phyloP scores from a whole-genome alignment of 1,140 invertebrate genomes.

The Stenopsyche tienmushanensis region DNA sequence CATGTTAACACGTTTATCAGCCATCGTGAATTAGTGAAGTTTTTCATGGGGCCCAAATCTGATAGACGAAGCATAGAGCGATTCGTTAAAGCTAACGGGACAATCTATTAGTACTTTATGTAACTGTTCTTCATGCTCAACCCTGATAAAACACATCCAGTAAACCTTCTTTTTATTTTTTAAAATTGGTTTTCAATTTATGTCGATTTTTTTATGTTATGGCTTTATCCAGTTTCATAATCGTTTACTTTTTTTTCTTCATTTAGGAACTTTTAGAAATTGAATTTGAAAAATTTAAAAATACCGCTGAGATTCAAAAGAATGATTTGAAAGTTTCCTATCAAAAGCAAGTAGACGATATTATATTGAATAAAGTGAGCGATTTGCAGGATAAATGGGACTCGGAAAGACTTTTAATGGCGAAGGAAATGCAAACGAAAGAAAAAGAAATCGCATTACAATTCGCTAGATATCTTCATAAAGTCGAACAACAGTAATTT shows the following conservation, averaged over 20 bases:
- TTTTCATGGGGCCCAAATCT: too few relatives aligned
- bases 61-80: too few relatives aligned
- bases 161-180: not conserved
- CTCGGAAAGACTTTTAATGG: conserved; percentile 62
- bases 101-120: too few relatives aligned
- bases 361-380: conserved; percentile 71
- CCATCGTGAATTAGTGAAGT: too few relatives aligned
- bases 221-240: too few relatives aligned
- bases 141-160: too few relatives aligned
- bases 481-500: conserved; percentile 65
- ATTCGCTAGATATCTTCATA: conserved; percentile 68
- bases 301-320: conserved; percentile 65
- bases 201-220: not conserved
- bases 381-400: conserved; percentile 78
- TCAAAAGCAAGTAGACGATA: conserved; percentile 75
- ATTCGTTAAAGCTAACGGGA: too few relatives aligned
- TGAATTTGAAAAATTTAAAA: conserved; percentile 57
- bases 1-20: too few relatives aligned
- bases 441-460: conserved; percentile 67
- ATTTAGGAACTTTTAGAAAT: conserved; percentile 57
- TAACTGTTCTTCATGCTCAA: too few relatives aligned
- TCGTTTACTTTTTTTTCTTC: too few relatives aligned
- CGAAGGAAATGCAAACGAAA: conserved; percentile 63
- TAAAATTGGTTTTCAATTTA: not conserved
- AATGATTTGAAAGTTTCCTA: conserved; percentile 70